These are phyloP conservation scores for Philopedon plagiatum DNA, from an alignment of 2,888 invertebrate genomes.

Conservation along the genomic window DNA sequence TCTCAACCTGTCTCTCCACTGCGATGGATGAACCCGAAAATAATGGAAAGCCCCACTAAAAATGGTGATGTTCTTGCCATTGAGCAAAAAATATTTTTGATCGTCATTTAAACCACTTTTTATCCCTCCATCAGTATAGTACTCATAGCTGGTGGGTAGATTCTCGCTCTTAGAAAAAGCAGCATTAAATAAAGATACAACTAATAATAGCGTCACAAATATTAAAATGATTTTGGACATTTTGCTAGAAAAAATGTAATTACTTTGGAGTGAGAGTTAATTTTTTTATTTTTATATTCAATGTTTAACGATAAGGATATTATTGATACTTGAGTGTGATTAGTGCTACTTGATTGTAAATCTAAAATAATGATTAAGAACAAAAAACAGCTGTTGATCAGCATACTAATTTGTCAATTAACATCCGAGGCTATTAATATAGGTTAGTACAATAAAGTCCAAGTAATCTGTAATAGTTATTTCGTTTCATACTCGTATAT, in stretches of 20 bases:
- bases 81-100: conserved; percentile 65
- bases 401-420: no score
- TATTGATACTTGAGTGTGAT: no score
- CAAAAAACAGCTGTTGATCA: no score
- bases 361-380: no score
- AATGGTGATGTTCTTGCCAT: conserved; percentile 67
- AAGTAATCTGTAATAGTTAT: no score
- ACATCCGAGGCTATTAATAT: no score
- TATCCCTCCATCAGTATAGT: conserved; percentile 67
- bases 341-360: no score
- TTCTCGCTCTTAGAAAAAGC: background rate
- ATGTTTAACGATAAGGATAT: no score
- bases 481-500: no score
- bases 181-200: background rate
- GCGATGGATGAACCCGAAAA: conserved; percentile 83
- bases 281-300: no score
- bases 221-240: background rate
- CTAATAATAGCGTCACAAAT: background rate
- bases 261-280: no score
- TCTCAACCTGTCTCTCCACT: conserved; percentile 85
- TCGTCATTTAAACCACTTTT: conserved; percentile 60
- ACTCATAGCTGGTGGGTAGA: conserved; percentile 62
- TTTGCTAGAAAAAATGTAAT: background rate
- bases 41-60: conserved; percentile 82
- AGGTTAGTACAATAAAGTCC: no score